Evolutionary conservation across 2,797 vertebrate genomes (phyloP).

Genomic region (Benthosema pterotum): DNA sequence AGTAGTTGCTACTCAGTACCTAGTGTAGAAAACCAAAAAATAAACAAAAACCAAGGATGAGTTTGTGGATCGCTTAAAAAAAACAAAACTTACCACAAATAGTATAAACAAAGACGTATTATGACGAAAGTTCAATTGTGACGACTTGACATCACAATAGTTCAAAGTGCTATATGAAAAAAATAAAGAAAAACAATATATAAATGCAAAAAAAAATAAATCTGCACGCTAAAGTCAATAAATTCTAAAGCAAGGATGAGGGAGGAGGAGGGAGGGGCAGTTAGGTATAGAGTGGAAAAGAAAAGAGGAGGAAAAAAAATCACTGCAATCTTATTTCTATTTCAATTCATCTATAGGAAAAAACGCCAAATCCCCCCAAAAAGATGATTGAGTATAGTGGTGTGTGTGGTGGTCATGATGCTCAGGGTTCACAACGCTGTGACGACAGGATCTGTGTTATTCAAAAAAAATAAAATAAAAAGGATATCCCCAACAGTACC

Average conservation of each 20-base stretch:
- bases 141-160: conserved; percentile 48
- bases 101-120: conserved; percentile 19
- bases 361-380: conserved; percentile 28
- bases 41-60: conserved; percentile 3
- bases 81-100: conserved; percentile 12
- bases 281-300: conserved; percentile 19
- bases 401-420: conserved; percentile 8
- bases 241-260: conserved; percentile 4
- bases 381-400: conserved; percentile 6
- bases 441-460: background rate
- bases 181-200: conserved; percentile 16
- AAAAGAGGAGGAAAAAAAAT: conserved; percentile 23
- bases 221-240: conserved; percentile 29
- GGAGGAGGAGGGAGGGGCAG: conserved; percentile 5
- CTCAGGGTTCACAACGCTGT: conserved; percentile 11
- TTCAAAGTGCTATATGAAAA: conserved; percentile 71
- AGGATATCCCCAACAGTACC: conserved; percentile 11
- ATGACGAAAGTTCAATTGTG: conserved; percentile 44
- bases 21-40: background rate
- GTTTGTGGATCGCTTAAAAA: conserved; percentile 6
- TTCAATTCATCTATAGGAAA: conserved; percentile 28
- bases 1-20: conserved; percentile 47
- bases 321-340: conserved; percentile 52
- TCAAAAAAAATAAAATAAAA: too few species aligned
- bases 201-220: conserved; percentile 32